These are phyloP conservation scores for Proales similis DNA, from an alignment of 1,140 invertebrate genomes.

Conservation along the genomic window DNA sequence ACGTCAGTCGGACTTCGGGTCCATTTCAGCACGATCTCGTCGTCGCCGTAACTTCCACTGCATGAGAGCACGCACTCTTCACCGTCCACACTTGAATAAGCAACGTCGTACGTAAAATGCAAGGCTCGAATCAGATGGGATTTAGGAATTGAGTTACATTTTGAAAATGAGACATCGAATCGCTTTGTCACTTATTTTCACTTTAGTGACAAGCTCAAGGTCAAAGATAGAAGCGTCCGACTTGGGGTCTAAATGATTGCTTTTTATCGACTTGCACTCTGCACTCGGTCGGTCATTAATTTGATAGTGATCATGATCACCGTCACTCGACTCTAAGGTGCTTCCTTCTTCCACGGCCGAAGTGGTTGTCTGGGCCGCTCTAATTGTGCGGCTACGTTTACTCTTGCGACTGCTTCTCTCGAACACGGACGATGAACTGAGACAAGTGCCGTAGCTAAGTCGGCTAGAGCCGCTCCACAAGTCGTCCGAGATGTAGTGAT, in stretches of 20 bases:
- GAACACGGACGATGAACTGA: neutral
- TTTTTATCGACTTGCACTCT: neutral
- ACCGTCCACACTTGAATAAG: constrained; percentile 44
- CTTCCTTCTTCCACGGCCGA: no score
- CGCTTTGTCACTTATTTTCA: constrained; percentile 56
- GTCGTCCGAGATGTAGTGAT: neutral
- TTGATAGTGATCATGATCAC: no score
- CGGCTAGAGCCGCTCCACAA: neutral
- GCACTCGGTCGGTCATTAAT: no score
- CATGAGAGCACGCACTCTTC: constrained; percentile 54
- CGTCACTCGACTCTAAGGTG: no score
- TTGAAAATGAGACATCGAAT: constrained; percentile 52
- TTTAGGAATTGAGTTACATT: constrained; percentile 41
- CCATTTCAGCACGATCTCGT: constrained; percentile 57
- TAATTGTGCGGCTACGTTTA: neutral
- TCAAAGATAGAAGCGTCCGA: constrained; percentile 44
- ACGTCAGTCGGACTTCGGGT: constrained; percentile 52
- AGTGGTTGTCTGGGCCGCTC: no score
- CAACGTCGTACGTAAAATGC: neutral
- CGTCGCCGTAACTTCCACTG: constrained; percentile 55
- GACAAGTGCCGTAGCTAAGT: neutral
- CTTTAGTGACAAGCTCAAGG: constrained; percentile 46
- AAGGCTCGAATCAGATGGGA: neutral
- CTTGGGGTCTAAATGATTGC: neutral
- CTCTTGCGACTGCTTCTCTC: neutral